Conservation (phyloP, 2,113 vertebrate species). For the Ptychochromis oligacanthus region DNA sequence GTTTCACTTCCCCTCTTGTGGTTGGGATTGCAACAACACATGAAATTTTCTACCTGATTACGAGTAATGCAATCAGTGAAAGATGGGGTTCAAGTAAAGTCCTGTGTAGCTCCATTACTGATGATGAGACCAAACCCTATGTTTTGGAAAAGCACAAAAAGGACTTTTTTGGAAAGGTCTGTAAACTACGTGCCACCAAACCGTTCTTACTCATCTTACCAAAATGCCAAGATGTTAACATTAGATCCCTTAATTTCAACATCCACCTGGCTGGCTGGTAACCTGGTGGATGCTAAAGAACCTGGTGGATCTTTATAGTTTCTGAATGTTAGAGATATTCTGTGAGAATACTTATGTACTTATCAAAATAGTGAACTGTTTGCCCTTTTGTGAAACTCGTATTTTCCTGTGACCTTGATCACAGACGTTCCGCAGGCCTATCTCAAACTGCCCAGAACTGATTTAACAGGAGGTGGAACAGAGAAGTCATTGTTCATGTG, state of each 20-base stretch:
- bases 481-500: too few species aligned
- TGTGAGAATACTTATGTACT: too few species aligned
- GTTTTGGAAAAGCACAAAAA: background rate
- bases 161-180: background rate
- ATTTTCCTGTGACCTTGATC: too few species aligned
- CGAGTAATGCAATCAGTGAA: accelerated
- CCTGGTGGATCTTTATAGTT: too few species aligned
- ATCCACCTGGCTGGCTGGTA: too few species aligned
- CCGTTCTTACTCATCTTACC: background rate
- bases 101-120: background rate
- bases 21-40: background rate
- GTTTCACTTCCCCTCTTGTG: constrained; percentile 44
- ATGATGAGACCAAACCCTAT: background rate
- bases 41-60: background rate
- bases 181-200: accelerated
- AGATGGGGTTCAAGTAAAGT: background rate
- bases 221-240: accelerated
- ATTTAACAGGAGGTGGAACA: too few species aligned
- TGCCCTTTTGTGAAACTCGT: too few species aligned
- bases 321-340: too few species aligned
- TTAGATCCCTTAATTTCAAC: accelerated
- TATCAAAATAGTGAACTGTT: too few species aligned
- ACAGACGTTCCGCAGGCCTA: too few species aligned
- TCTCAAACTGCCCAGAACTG: too few species aligned
- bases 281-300: too few species aligned